These are phyloP conservation scores for Arvicanthis niloticus DNA, from an alignment of 2,113 vertebrate genomes.

Conservation along the genomic window DNA sequence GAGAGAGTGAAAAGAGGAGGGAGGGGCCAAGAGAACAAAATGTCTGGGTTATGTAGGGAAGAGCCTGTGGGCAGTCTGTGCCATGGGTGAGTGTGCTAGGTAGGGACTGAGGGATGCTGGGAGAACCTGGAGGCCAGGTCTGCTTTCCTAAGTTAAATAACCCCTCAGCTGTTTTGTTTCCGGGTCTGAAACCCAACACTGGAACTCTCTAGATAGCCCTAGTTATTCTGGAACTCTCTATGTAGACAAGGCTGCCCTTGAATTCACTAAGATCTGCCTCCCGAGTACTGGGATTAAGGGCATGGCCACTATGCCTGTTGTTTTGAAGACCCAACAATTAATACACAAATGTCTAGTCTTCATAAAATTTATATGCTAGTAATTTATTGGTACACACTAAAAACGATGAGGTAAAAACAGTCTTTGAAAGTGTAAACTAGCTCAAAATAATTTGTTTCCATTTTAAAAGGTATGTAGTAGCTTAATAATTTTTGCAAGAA, in stretches of 20 bases:
- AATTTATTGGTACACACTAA: background rate
- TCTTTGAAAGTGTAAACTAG: slow-evolving; percentile 19
- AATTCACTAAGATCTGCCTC: background rate
- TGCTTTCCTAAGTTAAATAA: no score
- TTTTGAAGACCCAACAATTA: slow-evolving; percentile 35
- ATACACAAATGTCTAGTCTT: slow-evolving; percentile 43
- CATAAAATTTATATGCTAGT: background rate
- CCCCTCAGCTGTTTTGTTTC: no score
- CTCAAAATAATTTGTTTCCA: background rate
- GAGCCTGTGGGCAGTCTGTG: no score
- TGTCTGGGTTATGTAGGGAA: no score
- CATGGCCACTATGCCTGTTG: background rate
- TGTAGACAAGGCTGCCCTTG: background rate
- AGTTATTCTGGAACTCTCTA: background rate
- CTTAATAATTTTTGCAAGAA: slow-evolving; percentile 19
- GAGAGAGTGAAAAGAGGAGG: no score
- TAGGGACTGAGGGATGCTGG: no score
- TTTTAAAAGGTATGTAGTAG: background rate
- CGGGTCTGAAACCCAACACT: no score
- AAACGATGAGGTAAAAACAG: background rate
- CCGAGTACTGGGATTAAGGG: background rate
- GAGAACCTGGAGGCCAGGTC: no score
- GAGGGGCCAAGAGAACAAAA: no score
- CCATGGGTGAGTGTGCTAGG: no score
- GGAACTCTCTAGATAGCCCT: background rate